phyloP scores from a whole-genome alignment of 2,888 invertebrate genomes.

The Folsomia manolachei region DNA sequence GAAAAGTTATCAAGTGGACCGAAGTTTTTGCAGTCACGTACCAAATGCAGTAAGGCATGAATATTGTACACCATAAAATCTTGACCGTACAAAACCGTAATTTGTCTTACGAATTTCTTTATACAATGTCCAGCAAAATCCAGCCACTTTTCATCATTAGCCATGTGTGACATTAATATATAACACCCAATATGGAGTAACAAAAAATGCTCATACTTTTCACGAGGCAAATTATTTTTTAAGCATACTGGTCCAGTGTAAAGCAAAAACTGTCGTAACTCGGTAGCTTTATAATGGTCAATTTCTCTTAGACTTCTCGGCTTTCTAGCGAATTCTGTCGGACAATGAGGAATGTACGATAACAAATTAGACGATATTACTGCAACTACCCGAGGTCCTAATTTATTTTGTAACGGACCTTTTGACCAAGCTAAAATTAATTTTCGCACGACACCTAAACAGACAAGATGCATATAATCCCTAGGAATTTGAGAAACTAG shows the following conservation, averaged over 20 bases:
- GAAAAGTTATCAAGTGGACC: slow-evolving; percentile 52
- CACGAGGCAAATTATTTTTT: slow-evolving; percentile 22
- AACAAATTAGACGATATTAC: background rate
- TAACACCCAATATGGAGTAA: background rate
- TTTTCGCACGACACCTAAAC: slow-evolving; percentile 30
- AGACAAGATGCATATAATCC: slow-evolving; percentile 35
- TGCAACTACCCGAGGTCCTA: background rate
- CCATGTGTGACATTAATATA: background rate
- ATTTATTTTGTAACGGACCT: background rate
- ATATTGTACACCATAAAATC: slow-evolving; percentile 53
- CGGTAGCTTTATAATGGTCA: slow-evolving; percentile 49
- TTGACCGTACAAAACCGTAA: slow-evolving; percentile 52
- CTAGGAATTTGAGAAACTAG: slow-evolving; percentile 28
- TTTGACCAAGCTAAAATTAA: slow-evolving; percentile 16
- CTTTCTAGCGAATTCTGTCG: slow-evolving; percentile 47
- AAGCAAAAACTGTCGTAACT: slow-evolving; percentile 47
- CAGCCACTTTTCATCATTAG: slow-evolving; percentile 18
- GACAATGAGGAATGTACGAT: background rate
- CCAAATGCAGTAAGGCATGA: slow-evolving; percentile 53
- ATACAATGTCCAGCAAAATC: slow-evolving; percentile 45
- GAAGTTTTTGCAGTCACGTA: slow-evolving; percentile 52
- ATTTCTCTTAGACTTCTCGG: slow-evolving; percentile 43
- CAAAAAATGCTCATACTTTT: slow-evolving; percentile 20
- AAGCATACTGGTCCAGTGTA: slow-evolving; percentile 48
- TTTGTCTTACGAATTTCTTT: slow-evolving; percentile 49